A percentile compares a stretch with the other conserved stretches of the same genome.
Conservation (phyloP, 2,888 invertebrate genomes). For the Fissipunctia ypsillon region DNA sequence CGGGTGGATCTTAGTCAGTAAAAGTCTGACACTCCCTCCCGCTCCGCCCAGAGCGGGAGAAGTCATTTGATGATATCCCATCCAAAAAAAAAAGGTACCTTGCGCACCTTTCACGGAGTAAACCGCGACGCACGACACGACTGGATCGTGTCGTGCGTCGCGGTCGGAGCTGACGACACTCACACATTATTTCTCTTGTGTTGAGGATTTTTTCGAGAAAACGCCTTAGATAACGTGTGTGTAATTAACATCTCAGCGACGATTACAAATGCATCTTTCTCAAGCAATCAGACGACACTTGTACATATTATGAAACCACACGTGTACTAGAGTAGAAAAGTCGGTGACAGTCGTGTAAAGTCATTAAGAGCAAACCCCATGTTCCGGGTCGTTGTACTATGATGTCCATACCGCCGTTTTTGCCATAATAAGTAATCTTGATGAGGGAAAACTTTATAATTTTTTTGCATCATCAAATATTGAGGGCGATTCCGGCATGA, state of each 20-base stretch:
- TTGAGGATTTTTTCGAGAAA: too few relatives aligned
- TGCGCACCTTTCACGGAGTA: too few relatives aligned
- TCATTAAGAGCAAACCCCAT: conserved; percentile 53
- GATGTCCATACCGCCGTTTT: conserved; percentile 26
- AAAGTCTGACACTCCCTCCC: too few relatives aligned
- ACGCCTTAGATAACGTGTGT: too few relatives aligned
- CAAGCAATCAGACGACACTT: conserved; percentile 25
- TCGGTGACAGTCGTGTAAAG: conserved; percentile 33
- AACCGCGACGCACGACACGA: too few relatives aligned
- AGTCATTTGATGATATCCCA: too few relatives aligned
- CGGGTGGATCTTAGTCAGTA: too few relatives aligned
- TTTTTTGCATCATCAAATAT: conserved; percentile 13
- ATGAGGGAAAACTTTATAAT: conserved; percentile 5
- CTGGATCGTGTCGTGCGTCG: too few relatives aligned
- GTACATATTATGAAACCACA: conserved; percentile 29
- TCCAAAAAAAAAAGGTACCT: too few relatives aligned
- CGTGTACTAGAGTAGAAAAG: conserved; percentile 26
- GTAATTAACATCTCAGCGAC: neutral
- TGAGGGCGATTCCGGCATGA: conserved; percentile 13
- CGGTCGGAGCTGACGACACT: too few relatives aligned
- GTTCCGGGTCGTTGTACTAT: conserved; percentile 51
- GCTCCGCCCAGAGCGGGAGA: too few relatives aligned
- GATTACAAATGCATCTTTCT: conserved; percentile 13
- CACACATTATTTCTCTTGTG: too few relatives aligned
- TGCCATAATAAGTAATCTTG: conserved; percentile 27